These are phyloP conservation scores for Ptychochromis oligacanthus DNA, from an alignment of 2,113 vertebrate genomes.

Conservation along the genomic window DNA sequence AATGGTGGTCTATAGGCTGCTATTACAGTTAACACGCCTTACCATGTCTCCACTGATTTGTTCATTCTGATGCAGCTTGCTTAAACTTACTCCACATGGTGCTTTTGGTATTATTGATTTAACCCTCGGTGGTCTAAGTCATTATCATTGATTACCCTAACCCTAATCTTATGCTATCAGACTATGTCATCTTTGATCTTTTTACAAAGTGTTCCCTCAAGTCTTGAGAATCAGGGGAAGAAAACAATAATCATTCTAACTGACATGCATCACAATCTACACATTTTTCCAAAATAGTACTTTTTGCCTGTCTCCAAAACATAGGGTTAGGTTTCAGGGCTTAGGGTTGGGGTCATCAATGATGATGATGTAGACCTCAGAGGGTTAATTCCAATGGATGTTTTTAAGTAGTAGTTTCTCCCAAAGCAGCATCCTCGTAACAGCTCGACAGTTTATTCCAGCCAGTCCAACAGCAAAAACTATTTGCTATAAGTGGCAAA, in stretches of 20 bases:
- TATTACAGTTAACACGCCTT: not conserved
- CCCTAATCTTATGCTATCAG: not conserved
- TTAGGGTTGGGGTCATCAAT: not conserved
- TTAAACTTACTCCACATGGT: not conserved
- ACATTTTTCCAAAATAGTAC: not conserved
- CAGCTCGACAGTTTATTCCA: not conserved
- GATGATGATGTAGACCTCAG: not conserved
- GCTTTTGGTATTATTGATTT: not conserved
- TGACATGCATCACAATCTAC: not conserved
- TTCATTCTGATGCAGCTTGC: not conserved
- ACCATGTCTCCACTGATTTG: not conserved
- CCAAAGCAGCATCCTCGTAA: not conserved
- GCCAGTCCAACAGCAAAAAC: not conserved
- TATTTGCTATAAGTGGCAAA: not conserved
- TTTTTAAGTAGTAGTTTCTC: not conserved
- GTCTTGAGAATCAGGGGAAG: not conserved
- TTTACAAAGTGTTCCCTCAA: not conserved
- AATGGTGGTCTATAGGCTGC: not conserved
- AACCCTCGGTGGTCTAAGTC: not conserved
- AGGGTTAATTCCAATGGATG: not conserved
- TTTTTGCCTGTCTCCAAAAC: not conserved
- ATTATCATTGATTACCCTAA: not conserved
- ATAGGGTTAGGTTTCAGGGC: not conserved
- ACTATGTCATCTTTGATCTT: not conserved
- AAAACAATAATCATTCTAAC: no score